These are phyloP conservation scores for Drosophila multiciliata DNA, from an alignment of 2,888 invertebrate species.

Conservation along the genomic window DNA sequence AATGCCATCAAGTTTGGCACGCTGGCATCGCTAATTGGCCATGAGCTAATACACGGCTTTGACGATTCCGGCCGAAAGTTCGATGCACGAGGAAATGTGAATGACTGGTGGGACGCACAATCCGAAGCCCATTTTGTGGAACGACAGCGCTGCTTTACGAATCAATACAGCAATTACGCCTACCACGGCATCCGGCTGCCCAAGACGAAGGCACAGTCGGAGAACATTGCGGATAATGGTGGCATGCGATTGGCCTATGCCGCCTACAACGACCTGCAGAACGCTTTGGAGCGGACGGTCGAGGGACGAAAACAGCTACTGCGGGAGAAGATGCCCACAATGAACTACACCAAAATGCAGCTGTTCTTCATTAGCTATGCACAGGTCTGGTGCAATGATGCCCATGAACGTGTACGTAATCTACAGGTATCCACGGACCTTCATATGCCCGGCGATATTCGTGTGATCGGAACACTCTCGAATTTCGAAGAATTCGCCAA, in stretches of 20 bases:
- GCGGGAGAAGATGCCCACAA: slow-evolving; percentile 69
- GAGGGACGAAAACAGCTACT: slow-evolving; percentile 31
- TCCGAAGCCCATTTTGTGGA: slow-evolving; percentile 65
- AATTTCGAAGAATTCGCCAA: slow-evolving; percentile 80
- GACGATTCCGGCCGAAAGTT: slow-evolving; percentile 79
- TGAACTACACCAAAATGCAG: slow-evolving; percentile 78
- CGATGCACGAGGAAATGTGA: slow-evolving; percentile 70
- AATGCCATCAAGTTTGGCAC: slow-evolving; percentile 78
- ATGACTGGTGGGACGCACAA: slow-evolving; percentile 79
- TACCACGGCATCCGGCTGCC: slow-evolving; percentile 68
- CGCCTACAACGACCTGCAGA: slow-evolving; percentile 79
- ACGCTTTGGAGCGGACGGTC: slow-evolving; percentile 25
- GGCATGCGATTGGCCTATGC: slow-evolving; percentile 80
- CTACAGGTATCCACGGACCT: slow-evolving; percentile 64
- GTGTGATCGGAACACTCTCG: slow-evolving; percentile 79
- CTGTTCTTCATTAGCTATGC: slow-evolving; percentile 83
- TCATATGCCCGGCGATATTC: slow-evolving; percentile 72
- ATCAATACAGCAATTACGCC: slow-evolving; percentile 74
- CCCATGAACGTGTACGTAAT: slow-evolving; percentile 40
- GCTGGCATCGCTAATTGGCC: slow-evolving; percentile 76
- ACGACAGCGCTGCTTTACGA: slow-evolving; percentile 73
- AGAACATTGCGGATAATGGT: slow-evolving; percentile 83
- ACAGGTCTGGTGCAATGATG: slow-evolving; percentile 81
- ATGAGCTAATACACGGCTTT: slow-evolving; percentile 82
- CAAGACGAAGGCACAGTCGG: slow-evolving; percentile 68